phyloP scores from a whole-genome alignment of 1,140 invertebrate species.

The Thereuonema tuberculata region DNA sequence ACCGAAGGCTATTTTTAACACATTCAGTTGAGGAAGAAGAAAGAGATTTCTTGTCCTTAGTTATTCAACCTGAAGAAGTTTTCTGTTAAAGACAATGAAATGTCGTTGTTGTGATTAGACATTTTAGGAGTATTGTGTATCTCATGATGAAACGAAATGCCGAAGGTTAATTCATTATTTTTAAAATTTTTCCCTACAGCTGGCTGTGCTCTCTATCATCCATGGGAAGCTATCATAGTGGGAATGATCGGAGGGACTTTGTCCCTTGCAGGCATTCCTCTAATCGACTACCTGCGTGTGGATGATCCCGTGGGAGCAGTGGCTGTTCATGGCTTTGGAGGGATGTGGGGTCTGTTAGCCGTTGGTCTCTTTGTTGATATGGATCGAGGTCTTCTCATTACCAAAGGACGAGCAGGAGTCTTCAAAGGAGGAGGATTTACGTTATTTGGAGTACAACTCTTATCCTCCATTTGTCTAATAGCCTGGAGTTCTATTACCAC shows the following conservation, averaged over 20 bases:
- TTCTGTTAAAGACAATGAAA: too few relatives aligned
- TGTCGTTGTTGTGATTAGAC: not conserved
- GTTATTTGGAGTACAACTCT: constrained; percentile 60
- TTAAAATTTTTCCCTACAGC: constrained; percentile 35
- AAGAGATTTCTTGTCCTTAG: not conserved
- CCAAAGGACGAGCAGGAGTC: constrained; percentile 56
- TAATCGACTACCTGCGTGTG: constrained; percentile 58
- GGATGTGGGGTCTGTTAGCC: constrained; percentile 59
- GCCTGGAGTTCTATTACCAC: constrained; percentile 58
- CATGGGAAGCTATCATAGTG: constrained; percentile 72
- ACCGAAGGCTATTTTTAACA: too few relatives aligned
- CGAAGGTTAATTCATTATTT: not conserved
- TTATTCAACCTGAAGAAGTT: not conserved
- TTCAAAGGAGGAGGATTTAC: constrained; percentile 77
- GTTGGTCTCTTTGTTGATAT: constrained; percentile 82
- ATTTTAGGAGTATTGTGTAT: constrained; percentile 2
- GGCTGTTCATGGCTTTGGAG: constrained; percentile 56
- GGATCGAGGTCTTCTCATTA: constrained; percentile 54
- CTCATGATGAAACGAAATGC: constrained; percentile 8
- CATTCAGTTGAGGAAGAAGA: too few relatives aligned
- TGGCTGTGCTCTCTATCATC: constrained; percentile 70
- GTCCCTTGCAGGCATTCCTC: constrained; percentile 49
- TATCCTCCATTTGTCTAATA: constrained; percentile 51
- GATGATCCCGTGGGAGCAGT: constrained; percentile 86
- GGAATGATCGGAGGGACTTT: constrained; percentile 62